Evolutionary conservation across 2,113 vertebrate species (phyloP).

Genomic region (Rissa tridactyla): DNA sequence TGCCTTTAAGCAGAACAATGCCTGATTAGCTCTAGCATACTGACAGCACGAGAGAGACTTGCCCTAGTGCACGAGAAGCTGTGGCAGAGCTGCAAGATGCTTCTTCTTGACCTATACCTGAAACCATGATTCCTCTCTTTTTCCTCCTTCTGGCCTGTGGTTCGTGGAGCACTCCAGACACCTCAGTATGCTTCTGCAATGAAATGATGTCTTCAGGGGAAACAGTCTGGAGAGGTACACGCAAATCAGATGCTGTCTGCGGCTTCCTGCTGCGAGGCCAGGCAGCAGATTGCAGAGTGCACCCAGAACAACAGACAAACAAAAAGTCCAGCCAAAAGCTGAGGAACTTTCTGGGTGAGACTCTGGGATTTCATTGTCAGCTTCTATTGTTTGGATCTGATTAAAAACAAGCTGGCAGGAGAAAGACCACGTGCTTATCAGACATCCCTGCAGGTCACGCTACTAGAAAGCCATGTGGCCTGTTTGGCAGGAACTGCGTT

Average conservation of each 20-base stretch:
- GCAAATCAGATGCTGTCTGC: not conserved
- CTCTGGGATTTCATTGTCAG: conserved; percentile 22
- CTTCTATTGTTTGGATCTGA: not conserved
- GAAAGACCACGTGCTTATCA: not conserved
- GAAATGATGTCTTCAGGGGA: not conserved
- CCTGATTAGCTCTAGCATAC: not conserved
- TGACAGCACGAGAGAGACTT: not conserved
- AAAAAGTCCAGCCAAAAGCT: not conserved
- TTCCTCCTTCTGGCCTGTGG: not conserved
- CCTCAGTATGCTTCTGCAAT: not conserved
- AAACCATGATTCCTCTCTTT: not conserved
- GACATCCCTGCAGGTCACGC: not conserved
- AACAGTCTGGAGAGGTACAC: not conserved
- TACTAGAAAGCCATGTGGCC: not conserved
- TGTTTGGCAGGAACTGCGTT: not conserved
- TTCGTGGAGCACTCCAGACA: not conserved
- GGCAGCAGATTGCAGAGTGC: not conserved
- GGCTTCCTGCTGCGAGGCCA: not conserved
- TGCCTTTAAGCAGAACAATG: not conserved
- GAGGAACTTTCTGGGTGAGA: conserved; percentile 37
- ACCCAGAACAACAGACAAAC: not conserved
- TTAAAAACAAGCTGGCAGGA: conserved; percentile 34
- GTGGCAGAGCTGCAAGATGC: not conserved
- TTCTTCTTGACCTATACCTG: not conserved
- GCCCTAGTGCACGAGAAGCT: not conserved